Evolutionary conservation across 2,797 vertebrate genomes (phyloP).

Genomic region (Chelidonichthys spinosus): DNA sequence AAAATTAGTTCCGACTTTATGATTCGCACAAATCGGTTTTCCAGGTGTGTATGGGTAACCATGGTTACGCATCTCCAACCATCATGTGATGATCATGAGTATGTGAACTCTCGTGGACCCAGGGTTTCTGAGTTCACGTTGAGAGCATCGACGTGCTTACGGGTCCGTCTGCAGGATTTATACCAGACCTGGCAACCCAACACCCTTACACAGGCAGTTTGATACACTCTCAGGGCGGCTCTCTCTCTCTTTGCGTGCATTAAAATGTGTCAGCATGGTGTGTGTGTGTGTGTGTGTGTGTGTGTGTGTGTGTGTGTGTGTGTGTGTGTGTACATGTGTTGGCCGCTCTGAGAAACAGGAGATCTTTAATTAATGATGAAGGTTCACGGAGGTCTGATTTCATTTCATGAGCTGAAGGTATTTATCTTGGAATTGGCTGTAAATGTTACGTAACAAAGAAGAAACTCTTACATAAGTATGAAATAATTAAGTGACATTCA

Average conservation of each 20-base stretch:
- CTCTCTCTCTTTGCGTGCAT: constrained; percentile 11
- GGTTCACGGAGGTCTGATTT: constrained; percentile 43
- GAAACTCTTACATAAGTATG: constrained; percentile 34
- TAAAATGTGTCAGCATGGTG: constrained; percentile 3
- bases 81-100: too few relatives aligned
- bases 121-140: constrained; percentile 37
- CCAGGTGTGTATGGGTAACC: too few relatives aligned
- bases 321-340: not conserved
- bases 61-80: too few relatives aligned
- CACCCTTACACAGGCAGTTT: not conserved
- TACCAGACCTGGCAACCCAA: constrained; percentile 54
- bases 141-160: constrained; percentile 57
- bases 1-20: too few relatives aligned
- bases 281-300: constrained; percentile 8
- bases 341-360: constrained; percentile 30
- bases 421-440: constrained; percentile 35
- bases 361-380: constrained; percentile 52
- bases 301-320: constrained; percentile 20
- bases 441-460: constrained; percentile 47
- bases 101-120: too few relatives aligned
- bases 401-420: constrained; percentile 33
- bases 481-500: constrained; percentile 15
- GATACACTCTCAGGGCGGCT: constrained; percentile 28
- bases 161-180: constrained; percentile 44
- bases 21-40: too few relatives aligned